Evolutionary conservation across 2,888 invertebrate species (phyloP), one percentile per base, ranked within the genome.

Genomic region (Amiota mariae): DNA sequence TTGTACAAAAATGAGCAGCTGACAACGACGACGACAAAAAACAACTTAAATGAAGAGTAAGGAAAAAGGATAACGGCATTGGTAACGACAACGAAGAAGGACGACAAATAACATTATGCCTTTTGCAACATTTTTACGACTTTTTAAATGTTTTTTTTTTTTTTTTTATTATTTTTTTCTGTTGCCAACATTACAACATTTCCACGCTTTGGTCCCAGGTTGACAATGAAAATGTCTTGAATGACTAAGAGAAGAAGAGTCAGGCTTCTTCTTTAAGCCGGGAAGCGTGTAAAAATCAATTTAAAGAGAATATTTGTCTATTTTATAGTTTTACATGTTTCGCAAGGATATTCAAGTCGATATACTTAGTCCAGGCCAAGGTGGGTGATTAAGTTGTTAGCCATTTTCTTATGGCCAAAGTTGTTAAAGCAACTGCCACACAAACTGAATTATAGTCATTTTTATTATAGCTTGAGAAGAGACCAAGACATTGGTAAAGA

Each of bases 91-190:
- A 63, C 24, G 20, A 24, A 54, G 24, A 15, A n/a, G 8, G 36
- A 47, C 66, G 18, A 68, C 48, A 68, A 68, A 54, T 54, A 54
- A 68, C 49, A 68, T 68, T 68, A 68, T 68, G 51, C 24, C 24
- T 12, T 76, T 78, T 36, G 36, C 36, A 24, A 78, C 82, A 81
- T 85, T 84, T 86, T 85, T 83, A 84, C 84, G 82, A 80, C 84
- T 79, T 79, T 84, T 86, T 84, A 85, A 84, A 84, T 86, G 84
- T 78, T 77, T 85, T 81, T 79, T 78, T 78, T 81, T 73, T 78
- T 82, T 78, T 77, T 76, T 75, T 75, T 78, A 76, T 78, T 78
- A 85, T 36, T 36, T 2, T 36, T 2, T 36, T 36, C 6, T n/a
- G n/a, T 36, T 36, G 36, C 8, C 36, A 36, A 36, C 36, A 36